Evolutionary conservation across 2,888 invertebrate species (phyloP).

Genomic region (Sussaba pulchella): DNA sequence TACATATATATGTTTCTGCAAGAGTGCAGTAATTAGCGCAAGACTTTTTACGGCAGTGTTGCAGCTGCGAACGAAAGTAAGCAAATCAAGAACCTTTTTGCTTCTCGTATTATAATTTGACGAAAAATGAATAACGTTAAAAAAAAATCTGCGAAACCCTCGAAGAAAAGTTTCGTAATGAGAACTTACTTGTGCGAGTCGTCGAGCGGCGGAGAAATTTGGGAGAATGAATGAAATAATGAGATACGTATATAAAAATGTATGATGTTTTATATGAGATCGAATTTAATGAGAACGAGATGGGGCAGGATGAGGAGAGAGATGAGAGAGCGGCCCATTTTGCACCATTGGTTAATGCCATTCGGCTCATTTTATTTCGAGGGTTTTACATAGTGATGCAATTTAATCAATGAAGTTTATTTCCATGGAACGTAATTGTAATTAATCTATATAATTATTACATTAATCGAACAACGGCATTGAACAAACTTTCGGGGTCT

Average conservation of each 20-base stretch:
- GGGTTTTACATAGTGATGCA: too few relatives aligned
- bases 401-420: too few relatives aligned
- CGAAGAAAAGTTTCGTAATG: slow-evolving; percentile 48
- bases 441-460: too few relatives aligned
- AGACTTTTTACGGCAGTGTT: slow-evolving; percentile 43
- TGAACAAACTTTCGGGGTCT: too few relatives aligned
- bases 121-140: not conserved
- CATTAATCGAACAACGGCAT: too few relatives aligned
- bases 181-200: not conserved
- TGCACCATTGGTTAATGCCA: too few relatives aligned
- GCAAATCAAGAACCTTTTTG: slow-evolving; percentile 44
- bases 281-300: slow-evolving; percentile 17
- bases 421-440: too few relatives aligned
- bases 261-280: not conserved
- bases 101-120: slow-evolving; percentile 40
- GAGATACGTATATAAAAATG: slow-evolving; percentile 22
- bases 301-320: not conserved
- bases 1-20: slow-evolving; percentile 25
- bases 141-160: slow-evolving; percentile 10
- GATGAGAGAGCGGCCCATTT: too few relatives aligned
- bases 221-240: slow-evolving; percentile 36
- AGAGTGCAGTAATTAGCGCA: slow-evolving; percentile 58
- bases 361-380: too few relatives aligned
- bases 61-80: slow-evolving; percentile 59
- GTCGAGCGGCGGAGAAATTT: not conserved